Evolutionary conservation across 1,140 invertebrate genomes (phyloP).

Genomic region (Manduca sexta): DNA sequence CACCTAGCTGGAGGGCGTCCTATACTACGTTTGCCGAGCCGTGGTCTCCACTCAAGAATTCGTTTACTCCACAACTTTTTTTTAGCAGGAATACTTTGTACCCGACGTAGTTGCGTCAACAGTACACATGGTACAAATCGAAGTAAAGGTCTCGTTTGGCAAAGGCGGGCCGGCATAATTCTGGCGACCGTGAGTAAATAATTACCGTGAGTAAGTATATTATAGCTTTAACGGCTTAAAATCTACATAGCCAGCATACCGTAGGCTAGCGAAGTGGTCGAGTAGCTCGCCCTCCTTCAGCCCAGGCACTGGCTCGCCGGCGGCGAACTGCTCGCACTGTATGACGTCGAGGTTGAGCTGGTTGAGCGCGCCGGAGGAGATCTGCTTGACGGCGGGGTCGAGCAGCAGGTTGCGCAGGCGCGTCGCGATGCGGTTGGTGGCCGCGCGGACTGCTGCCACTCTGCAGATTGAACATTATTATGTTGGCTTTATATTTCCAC

Average conservation of each 20-base stretch:
- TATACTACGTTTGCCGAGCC: too few relatives aligned
- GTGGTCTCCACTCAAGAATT: too few relatives aligned
- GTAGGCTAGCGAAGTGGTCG: constrained; percentile 91
- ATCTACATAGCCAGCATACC: constrained; percentile 20
- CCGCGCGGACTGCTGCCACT: constrained; percentile 94
- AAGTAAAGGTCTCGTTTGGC: too few relatives aligned
- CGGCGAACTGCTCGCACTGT: constrained; percentile 98
- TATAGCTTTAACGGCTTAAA: neutral
- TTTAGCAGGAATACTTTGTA: too few relatives aligned
- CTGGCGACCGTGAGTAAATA: too few relatives aligned
- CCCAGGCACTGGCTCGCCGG: constrained; percentile 90
- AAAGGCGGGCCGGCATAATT: too few relatives aligned
- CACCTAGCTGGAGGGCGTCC: too few relatives aligned
- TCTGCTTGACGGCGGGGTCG: constrained; percentile 91
- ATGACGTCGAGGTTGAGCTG: constrained; percentile 98
- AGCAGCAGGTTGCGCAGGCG: constrained; percentile 89
- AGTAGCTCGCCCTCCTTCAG: constrained; percentile 88
- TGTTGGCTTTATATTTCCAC: too few relatives aligned
- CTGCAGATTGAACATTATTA: too few relatives aligned
- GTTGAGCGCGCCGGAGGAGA: constrained; percentile 94
- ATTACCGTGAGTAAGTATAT: neutral
- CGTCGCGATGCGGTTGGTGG: constrained; percentile 84
- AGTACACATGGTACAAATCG: too few relatives aligned
- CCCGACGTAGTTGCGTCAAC: too few relatives aligned
- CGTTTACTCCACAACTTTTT: too few relatives aligned